Conservation (phyloP, 2,113 vertebrate species). For the Podocnemis expansa region DNA sequence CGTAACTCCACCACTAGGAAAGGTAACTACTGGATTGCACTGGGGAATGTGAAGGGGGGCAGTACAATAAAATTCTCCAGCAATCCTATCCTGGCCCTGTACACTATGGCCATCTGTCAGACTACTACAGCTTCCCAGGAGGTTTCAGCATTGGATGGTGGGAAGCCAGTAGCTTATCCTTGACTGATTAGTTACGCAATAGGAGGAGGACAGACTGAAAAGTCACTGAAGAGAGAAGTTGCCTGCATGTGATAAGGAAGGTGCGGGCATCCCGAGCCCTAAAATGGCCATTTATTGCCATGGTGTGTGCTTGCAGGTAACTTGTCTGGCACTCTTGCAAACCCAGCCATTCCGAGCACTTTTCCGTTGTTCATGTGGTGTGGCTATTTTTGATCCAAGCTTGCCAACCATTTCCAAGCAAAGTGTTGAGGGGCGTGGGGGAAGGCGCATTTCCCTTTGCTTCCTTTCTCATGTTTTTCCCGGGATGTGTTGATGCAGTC, state of each 20-base stretch:
- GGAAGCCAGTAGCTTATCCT: accelerated
- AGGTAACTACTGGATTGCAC: neutral
- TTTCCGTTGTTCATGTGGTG: neutral
- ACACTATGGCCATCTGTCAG: neutral
- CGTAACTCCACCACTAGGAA: neutral
- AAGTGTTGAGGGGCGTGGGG: neutral
- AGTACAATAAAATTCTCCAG: neutral
- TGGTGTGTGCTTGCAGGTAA: neutral
- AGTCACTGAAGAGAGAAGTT: neutral
- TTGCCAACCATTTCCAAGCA: neutral
- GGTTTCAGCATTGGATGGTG: accelerated
- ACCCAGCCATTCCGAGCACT: accelerated
- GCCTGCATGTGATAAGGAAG: neutral
- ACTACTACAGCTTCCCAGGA: neutral
- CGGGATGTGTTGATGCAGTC: constrained; percentile 63
- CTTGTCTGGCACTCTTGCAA: neutral
- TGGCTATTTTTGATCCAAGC: accelerated
- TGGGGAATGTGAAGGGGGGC: neutral
- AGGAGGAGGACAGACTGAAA: neutral
- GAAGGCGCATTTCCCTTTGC: neutral
- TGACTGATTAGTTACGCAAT: accelerated
- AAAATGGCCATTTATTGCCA: accelerated
- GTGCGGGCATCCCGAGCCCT: accelerated
- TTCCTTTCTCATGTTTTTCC: constrained; percentile 49
- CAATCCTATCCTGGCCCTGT: accelerated